Evolutionary conservation across 2,888 invertebrate genomes (phyloP).

Genomic region (Drosophila bunnanda): DNA sequence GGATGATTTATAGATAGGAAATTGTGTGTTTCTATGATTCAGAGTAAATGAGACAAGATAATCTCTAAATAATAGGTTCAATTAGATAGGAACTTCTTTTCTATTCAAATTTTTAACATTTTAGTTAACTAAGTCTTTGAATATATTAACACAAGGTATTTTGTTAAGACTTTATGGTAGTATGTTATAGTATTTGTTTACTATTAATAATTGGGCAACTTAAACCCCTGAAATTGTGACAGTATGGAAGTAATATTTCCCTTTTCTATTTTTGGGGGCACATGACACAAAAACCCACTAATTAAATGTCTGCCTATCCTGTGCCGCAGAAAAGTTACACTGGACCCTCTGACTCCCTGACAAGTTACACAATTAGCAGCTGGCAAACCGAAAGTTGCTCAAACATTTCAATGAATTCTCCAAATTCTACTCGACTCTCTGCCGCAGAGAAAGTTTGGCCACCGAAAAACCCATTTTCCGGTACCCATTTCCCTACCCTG

Average conservation of each 20-base stretch:
- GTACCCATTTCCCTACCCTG: neutral
- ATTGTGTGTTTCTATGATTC: neutral
- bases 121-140: neutral
- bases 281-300: conserved; percentile 56
- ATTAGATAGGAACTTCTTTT: neutral
- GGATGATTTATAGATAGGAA: neutral
- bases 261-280: neutral
- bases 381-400: conserved; percentile 61
- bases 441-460: conserved; percentile 59
- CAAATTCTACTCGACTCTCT: conserved; percentile 49
- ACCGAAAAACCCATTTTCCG: conserved; percentile 36
- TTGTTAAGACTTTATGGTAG: rapidly evolving
- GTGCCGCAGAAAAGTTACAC: conserved; percentile 39
- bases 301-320: conserved; percentile 70
- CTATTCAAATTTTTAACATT: neutral
- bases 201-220: neutral
- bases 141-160: neutral
- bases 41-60: neutral
- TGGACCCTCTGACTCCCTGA: conserved; percentile 57
- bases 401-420: conserved; percentile 77
- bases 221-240: neutral
- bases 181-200: neutral
- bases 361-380: conserved; percentile 73
- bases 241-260: neutral
- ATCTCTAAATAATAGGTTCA: neutral